Percentiles rank a stretch among this genome's conserved stretches.
Evolutionary conservation across 2,888 invertebrate species (phyloP).

Genomic region (Rhagophthalmus giganteus): DNA sequence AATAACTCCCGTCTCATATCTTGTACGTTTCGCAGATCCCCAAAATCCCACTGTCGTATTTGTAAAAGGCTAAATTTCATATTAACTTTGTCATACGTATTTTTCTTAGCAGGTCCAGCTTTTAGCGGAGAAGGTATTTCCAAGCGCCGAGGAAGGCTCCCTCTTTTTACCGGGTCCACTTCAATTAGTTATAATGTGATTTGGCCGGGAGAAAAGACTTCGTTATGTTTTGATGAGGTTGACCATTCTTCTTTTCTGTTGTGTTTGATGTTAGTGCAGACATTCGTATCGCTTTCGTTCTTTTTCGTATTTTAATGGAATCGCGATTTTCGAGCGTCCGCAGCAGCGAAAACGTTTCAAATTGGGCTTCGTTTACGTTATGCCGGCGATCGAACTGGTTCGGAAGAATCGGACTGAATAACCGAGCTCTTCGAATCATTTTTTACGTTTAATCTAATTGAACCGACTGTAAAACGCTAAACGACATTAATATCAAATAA

Average conservation of each 20-base stretch:
- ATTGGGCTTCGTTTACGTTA: not conserved
- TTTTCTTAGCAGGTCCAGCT: constrained; percentile 22
- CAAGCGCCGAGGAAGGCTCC: constrained; percentile 25
- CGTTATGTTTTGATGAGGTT: constrained; percentile 55
- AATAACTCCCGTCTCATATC: constrained; percentile 20
- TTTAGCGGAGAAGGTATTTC: constrained; percentile 30
- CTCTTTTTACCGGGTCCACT: constrained; percentile 44
- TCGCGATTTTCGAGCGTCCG: constrained; percentile 2
- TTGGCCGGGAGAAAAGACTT: constrained; percentile 53
- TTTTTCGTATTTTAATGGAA: constrained; percentile 1
- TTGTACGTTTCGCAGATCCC: constrained; percentile 18
- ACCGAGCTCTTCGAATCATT: not conserved
- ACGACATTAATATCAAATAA: no score
- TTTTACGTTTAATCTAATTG: no score
- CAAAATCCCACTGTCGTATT: constrained; percentile 19
- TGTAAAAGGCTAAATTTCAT: constrained; percentile 25
- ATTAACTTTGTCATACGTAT: constrained; percentile 28
- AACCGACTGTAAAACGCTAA: no score
- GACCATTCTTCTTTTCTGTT: constrained; percentile 47
- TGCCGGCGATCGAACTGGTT: no score
- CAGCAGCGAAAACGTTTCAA: constrained; percentile 2
- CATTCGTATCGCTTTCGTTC: constrained; percentile 10
- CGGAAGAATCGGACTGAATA: not conserved
- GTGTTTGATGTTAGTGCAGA: constrained; percentile 16
- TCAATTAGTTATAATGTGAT: constrained; percentile 56